Evolutionary conservation across 2,888 invertebrate species (phyloP), one percentile per base, ranked within the genome.

Genomic region (Drosophila pseudotakahashii): DNA sequence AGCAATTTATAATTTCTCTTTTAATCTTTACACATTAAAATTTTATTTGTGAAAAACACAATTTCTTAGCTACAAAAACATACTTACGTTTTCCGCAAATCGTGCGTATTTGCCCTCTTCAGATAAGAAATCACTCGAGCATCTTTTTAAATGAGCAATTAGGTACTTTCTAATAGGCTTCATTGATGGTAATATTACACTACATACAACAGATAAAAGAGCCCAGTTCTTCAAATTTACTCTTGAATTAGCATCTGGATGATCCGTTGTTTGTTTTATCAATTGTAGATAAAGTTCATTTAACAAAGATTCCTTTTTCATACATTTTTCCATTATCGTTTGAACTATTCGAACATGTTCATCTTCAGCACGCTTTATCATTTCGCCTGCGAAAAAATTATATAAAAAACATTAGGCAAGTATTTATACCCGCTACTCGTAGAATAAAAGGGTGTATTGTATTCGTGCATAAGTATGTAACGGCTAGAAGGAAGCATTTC

Each of bases 101-200:
- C 98, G 93, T 0, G 98, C 98, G 92, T 97, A 98, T 93, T 97
- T 97, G 45, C 98, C 98, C 92, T 98, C 98, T 91, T 98, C 98
- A 0, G 97, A 97, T 0, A 96, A 95, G 80, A 96, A 96, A 92
- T 97, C 97, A 72, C 96, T 95, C 34, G 97, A 96, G 89, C 98
- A 97, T 83, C 97, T 94, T 79, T 97, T 96, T 85, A 98, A 93
- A 91, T 98, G 98, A 0, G 97, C 96, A 47, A 97, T 95, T 59
- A 98, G 93, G 92, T 98, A 96, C 84, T 97, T 95, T 39, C 98
- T 94, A 73, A 98, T 94, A 3, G 96, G 94, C 91, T 97, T 96
- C 88, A 96, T 96, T 13, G 97, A 96, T 26, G 98, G 98, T 73
- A 97, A 93, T 58, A 98, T 96, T 0, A 98, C 95, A 59, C 96